These are phyloP conservation scores for Harpagoxenus sublaevis DNA, from an alignment of 2,888 invertebrate species.

Conservation along the genomic window DNA sequence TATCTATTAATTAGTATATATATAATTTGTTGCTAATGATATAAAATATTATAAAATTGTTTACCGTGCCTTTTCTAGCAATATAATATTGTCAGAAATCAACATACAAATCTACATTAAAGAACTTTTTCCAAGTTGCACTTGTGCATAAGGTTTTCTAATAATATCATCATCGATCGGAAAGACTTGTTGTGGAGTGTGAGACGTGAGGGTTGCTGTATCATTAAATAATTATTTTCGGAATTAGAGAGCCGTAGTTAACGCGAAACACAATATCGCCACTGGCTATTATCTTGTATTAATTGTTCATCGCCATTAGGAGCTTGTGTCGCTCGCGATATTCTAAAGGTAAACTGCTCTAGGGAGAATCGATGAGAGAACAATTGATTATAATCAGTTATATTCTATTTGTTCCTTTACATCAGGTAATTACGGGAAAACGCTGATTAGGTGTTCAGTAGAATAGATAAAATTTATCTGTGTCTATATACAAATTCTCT, in stretches of 20 bases:
- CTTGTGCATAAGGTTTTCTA: conserved; percentile 9
- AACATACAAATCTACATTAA: background rate
- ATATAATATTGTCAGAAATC: background rate
- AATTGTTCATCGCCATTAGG: conserved; percentile 34
- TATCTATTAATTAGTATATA: background rate
- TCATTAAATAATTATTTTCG: conserved; percentile 62
- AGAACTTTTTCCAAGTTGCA: conserved; percentile 14
- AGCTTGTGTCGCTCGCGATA: background rate
- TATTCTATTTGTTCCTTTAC: background rate
- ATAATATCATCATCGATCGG: conserved; percentile 33
- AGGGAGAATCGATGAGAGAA: conserved; percentile 13
- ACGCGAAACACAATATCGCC: conserved; percentile 52
- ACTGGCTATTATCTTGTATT: conserved; percentile 21
- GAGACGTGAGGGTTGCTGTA: conserved; percentile 6
- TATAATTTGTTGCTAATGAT: background rate
- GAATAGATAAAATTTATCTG: background rate
- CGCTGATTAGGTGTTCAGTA: background rate
- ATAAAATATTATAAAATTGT: background rate
- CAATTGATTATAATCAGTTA: conserved; percentile 13
- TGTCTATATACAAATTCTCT: background rate
- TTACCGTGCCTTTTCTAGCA: background rate
- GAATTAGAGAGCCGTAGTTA: conserved; percentile 57
- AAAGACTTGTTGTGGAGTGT: background rate
- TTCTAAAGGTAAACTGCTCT: conserved; percentile 8
- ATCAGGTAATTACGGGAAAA: background rate